A percentile compares a stretch with the other conserved stretches of the same genome.
Conservation (phyloP, 2,113 vertebrate genomes). For the Diphyllodes magnificus region DNA sequence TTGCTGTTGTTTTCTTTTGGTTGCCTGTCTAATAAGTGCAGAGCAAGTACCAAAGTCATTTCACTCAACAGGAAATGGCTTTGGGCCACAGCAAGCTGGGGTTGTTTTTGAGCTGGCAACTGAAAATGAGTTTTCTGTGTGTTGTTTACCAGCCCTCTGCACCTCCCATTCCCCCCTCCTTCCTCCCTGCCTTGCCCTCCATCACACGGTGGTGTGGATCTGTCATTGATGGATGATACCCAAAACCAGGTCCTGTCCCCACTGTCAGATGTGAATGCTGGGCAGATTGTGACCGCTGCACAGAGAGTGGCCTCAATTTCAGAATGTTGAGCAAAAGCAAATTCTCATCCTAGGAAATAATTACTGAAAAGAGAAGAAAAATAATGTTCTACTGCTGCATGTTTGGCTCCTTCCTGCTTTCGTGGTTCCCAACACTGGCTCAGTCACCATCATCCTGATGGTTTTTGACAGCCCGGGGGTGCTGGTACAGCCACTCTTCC, state of each 20-base stretch:
- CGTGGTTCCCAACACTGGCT: neutral
- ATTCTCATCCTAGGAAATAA: neutral
- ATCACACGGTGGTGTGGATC: neutral
- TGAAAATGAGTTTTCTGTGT: constrained; percentile 5
- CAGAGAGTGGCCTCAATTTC: neutral
- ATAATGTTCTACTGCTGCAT: neutral
- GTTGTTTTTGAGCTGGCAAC: constrained; percentile 24
- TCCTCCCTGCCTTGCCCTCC: neutral
- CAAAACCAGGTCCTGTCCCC: neutral
- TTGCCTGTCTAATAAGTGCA: neutral
- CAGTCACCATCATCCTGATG: neutral
- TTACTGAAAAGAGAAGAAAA: neutral
- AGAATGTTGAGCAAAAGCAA: neutral
- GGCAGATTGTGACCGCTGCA: neutral
- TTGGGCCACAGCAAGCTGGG: neutral
- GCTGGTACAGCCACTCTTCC: neutral
- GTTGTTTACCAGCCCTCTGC: neutral
- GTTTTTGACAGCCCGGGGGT: neutral
- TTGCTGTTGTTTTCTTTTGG: neutral
- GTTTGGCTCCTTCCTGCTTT: neutral
- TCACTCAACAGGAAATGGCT: constrained; percentile 33
- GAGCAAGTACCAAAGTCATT: constrained; percentile 13
- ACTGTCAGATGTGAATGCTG: neutral
- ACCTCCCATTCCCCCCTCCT: neutral
- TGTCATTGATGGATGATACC: constrained; percentile 15